Evolutionary conservation across 30 jellyfish, hydroid and myxozoan genomes (phyloP).

Genomic region (Phacellophora camtschatica): DNA sequence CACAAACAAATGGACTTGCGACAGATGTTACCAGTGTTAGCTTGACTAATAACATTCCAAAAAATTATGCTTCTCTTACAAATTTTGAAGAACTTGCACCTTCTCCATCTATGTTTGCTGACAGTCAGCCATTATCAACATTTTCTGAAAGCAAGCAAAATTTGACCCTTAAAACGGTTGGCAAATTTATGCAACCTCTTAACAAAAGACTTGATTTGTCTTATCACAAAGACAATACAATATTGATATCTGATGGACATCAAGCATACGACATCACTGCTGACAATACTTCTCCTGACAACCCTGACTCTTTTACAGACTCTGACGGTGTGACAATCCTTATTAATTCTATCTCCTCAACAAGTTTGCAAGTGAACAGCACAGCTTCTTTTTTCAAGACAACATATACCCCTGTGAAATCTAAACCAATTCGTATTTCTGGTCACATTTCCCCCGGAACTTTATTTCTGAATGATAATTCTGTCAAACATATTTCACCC

Average conservation of each 20-base stretch:
- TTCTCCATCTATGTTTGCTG: no score
- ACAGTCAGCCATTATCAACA: no score
- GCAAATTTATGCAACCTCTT: background rate
- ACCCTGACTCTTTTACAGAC: background rate
- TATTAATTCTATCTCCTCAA: background rate
- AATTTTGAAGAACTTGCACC: no score
- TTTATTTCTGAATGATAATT: background rate
- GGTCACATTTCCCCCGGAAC: slow-evolving; percentile 55
- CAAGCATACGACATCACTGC: slow-evolving; percentile 19
- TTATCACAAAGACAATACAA: background rate
- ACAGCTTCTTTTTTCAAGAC: background rate
- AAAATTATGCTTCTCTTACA: no score
- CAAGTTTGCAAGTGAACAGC: background rate
- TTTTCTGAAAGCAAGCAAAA: background rate
- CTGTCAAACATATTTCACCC: slow-evolving; percentile 35
- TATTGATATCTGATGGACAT: background rate
- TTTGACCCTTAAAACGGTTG: background rate
- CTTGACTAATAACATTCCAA: no score
- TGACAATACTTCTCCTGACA: background rate
- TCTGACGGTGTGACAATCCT: background rate
- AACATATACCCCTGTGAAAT: background rate
- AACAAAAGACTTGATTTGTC: background rate
- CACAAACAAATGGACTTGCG: no score
- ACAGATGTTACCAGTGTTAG: no score
- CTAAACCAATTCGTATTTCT: background rate